Evolutionary conservation across 2,797 vertebrate genomes (phyloP), one percentile per base, ranked within the genome.

Genomic region (Siniperca undulata): DNA sequence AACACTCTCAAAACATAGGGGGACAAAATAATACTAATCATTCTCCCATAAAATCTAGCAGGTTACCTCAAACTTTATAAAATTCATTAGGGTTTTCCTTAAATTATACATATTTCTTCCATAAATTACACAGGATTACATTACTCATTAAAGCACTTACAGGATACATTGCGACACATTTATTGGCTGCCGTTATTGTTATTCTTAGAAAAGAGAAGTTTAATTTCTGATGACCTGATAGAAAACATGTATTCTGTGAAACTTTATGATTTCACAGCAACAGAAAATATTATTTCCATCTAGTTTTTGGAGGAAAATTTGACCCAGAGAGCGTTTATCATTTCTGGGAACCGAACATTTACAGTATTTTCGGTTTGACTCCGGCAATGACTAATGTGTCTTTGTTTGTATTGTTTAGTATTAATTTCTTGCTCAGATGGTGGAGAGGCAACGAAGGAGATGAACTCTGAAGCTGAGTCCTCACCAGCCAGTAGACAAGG

Each of bases 371-470:
- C 12, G n/a, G 42, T 40, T 17, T 44, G 46, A 66, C 22, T 58
- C 7, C 20, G 55, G n/a, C 14, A 22, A 0, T 2, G 0, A 11
- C 3, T 56, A 0, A 66, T 9, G 3, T 24, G 1, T 30, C 1
- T 53, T 40, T 61, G 6, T 38, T 42, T 78, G 7, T 20, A 8
- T 73, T 66, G 3, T 68, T 17, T 48, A 0, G 13, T 30, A 0
- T 55, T 53, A 0, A 20, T 44, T 62, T 78, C 40, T 78, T 65
- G 24, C 72, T 61, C 58, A 86, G 89, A 68, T 2, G 40, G 5
- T 22, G 71, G 6, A 44, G 78, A 46, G 5, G 40, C 0, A 24
- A 12, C 14, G 0, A 44, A 67, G 20, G 48, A 75, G 30, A 5
- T 27, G 61, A 30, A n/a, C 40, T 13, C 65, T 67, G 81, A 72